Conservation (phyloP, 2,888 invertebrate species). For the Drosophila infuscata region DNA sequence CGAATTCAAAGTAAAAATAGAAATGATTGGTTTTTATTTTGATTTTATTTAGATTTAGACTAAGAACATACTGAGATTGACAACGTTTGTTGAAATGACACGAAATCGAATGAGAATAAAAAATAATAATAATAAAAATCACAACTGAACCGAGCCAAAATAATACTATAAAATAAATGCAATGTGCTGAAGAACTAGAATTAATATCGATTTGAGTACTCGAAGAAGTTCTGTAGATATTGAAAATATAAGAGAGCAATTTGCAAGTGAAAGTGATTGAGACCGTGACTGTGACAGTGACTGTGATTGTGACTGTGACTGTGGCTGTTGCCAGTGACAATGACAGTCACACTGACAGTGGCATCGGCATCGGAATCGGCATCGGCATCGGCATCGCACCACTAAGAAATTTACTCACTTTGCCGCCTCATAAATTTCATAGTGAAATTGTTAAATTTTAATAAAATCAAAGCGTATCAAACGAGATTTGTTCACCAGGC, state of each 20-base stretch:
- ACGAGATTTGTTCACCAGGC: constrained; percentile 78
- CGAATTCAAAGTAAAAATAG: not conserved
- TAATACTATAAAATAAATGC: not conserved
- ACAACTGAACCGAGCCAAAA: not conserved
- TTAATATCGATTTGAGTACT: not conserved
- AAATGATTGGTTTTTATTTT: not conserved
- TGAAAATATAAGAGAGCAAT: not conserved
- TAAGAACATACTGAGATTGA: no score
- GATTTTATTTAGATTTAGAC: not conserved
- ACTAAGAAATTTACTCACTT: constrained; percentile 32
- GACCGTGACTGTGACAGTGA: constrained; percentile 3
- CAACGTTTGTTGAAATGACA: no score
- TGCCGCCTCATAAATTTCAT: constrained; percentile 72
- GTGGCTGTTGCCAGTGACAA: not conserved
- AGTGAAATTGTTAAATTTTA: constrained; percentile 79
- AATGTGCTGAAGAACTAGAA: not conserved
- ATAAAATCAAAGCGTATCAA: constrained; percentile 81
- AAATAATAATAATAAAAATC: no score
- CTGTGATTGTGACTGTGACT: constrained; percentile 1
- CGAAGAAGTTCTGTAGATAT: not conserved
- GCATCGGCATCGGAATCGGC: not conserved
- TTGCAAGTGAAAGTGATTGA: constrained; percentile 27
- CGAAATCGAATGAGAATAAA: not conserved
- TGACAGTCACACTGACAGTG: not conserved
- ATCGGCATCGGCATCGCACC: constrained; percentile 6